A percentile compares a stretch with the other conserved stretches of the same genome.
Conservation (phyloP, 2,888 invertebrate genomes). For the Dolichomitus sp. region DNA sequence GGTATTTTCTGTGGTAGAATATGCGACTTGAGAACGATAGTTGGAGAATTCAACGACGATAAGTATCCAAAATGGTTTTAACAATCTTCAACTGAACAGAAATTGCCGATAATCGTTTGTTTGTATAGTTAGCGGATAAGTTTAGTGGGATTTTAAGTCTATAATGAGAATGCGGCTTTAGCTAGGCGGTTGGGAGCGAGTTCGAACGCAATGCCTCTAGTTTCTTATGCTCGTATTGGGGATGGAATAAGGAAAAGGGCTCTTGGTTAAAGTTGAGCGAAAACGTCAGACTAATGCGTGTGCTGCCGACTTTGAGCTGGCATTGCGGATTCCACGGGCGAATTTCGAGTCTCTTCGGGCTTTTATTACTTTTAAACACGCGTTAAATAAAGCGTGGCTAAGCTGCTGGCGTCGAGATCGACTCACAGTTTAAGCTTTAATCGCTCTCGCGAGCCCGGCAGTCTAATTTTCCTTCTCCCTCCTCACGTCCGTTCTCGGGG, state of each 20-base stretch:
- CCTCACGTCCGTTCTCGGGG: slow-evolving; percentile 22
- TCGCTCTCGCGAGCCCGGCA: slow-evolving; percentile 75
- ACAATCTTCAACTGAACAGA: not conserved
- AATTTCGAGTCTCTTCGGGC: slow-evolving; percentile 61
- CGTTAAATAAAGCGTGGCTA: slow-evolving; percentile 85
- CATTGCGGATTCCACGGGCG: slow-evolving; percentile 57
- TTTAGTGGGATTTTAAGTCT: slow-evolving; percentile 22
- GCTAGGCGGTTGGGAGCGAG: not conserved
- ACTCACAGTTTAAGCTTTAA: slow-evolving; percentile 80
- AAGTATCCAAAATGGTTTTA: not conserved
- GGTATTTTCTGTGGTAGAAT: too few species aligned
- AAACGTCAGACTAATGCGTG: slow-evolving; percentile 24
- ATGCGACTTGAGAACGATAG: too few species aligned
- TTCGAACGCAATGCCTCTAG: not conserved
- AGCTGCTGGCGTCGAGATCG: slow-evolving; percentile 77
- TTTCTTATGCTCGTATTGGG: not conserved
- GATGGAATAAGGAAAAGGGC: not conserved
- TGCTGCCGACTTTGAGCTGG: slow-evolving; percentile 22
- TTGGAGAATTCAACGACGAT: not conserved
- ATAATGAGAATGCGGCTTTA: not conserved
- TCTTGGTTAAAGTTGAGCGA: slow-evolving; percentile 5
- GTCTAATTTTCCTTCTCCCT: slow-evolving; percentile 68
- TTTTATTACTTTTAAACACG: slow-evolving; percentile 86
- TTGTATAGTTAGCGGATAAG: slow-evolving; percentile 18
- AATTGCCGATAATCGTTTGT: slow-evolving; percentile 1